Percentiles rank a stretch among this genome's conserved stretches.
phyloP scores from a whole-genome alignment of 1,140 invertebrate species.

The Aphelinus certus region DNA sequence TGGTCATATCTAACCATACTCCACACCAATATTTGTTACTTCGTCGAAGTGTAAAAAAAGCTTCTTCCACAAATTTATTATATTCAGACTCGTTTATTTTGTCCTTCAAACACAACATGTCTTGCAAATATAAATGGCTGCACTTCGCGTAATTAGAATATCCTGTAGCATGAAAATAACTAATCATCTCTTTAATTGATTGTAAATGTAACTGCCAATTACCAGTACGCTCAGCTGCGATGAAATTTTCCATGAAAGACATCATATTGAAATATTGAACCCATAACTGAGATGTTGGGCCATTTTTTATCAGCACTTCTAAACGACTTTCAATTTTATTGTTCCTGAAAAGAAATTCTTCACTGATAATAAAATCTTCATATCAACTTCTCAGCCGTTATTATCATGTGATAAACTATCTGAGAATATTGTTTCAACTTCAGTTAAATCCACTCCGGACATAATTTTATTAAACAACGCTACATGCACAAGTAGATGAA shows the following conservation, averaged over 20 bases:
- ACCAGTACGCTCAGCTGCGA: slow-evolving; percentile 39
- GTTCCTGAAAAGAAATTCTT: too few species aligned
- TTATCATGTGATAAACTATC: too few species aligned
- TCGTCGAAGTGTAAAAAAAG: slow-evolving; percentile 49
- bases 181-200: slow-evolving; percentile 44
- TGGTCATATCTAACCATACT: slow-evolving; percentile 50
- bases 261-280: slow-evolving; percentile 37
- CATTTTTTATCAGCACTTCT: slow-evolving; percentile 20
- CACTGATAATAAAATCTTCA: too few species aligned
- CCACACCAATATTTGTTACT: slow-evolving; percentile 52
- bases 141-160: slow-evolving; percentile 40
- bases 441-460: background rate
- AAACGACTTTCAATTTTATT: slow-evolving; percentile 1
- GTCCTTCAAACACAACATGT: slow-evolving; percentile 51
- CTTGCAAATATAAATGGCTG: slow-evolving; percentile 30
- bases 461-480: slow-evolving; percentile 50
- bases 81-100: slow-evolving; percentile 48
- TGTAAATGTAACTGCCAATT: slow-evolving; percentile 38
- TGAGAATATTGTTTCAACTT: too few species aligned
- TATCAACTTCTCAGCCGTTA: too few species aligned
- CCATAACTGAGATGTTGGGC: slow-evolving; percentile 51
- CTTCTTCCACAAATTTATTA: slow-evolving; percentile 44
- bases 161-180: slow-evolving; percentile 42
- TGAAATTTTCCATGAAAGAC: slow-evolving; percentile 34
- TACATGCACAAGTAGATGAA: slow-evolving; percentile 42